These are phyloP conservation scores for Cetonia aurata DNA, from an alignment of 2,888 invertebrate species.

Conservation along the genomic window DNA sequence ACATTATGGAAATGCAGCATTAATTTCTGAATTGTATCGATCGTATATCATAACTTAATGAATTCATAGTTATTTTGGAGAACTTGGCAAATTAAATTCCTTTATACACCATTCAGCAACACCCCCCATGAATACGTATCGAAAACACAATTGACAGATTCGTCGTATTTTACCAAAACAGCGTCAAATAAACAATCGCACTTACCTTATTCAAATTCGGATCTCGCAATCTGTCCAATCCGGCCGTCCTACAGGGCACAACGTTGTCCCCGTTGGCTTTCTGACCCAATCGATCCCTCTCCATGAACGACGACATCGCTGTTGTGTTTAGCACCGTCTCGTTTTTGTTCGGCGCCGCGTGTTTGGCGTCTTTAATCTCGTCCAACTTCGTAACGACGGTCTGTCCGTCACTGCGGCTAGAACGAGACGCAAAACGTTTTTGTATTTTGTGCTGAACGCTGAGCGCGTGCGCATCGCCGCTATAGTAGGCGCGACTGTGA, in stretches of 20 bases:
- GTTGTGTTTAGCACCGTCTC: conserved; percentile 18
- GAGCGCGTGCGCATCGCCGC: conserved; percentile 14
- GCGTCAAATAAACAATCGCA: conserved; percentile 22
- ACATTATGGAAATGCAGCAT: too few relatives aligned
- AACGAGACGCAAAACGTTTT: conserved; percentile 29
- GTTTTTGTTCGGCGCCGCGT: not conserved
- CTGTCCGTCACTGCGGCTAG: conserved; percentile 41
- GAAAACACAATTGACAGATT: not conserved
- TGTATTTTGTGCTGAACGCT: conserved; percentile 20
- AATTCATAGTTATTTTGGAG: not conserved
- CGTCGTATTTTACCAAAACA: not conserved
- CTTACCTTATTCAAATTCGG: conserved; percentile 79
- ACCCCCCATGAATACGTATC: not conserved
- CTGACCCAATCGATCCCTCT: conserved; percentile 75
- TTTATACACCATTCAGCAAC: too few relatives aligned
- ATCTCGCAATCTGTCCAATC: conserved; percentile 77
- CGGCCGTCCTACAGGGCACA: conserved; percentile 70
- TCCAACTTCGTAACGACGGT: not conserved
- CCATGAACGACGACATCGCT: conserved; percentile 60
- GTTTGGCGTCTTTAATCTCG: conserved; percentile 23
- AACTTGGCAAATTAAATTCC: not conserved
- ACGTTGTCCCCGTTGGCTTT: conserved; percentile 70
- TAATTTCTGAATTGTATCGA: too few relatives aligned
- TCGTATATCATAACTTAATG: too few relatives aligned
- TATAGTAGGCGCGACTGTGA: conserved; percentile 27